Conservation (phyloP, 2,888 invertebrate genomes). For the Ypsolopha sequella region DNA sequence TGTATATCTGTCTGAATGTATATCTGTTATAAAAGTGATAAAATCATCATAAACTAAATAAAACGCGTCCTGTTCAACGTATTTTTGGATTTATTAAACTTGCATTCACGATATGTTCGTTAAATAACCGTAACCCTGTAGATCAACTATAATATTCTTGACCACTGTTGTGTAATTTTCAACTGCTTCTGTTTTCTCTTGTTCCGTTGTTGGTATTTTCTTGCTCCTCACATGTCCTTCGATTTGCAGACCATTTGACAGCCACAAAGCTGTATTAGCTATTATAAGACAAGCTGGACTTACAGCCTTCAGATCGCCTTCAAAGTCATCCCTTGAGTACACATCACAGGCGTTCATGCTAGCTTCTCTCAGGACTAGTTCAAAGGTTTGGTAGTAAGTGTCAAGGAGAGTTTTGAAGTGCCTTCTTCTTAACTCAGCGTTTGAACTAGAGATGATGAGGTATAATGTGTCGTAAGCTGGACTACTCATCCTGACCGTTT, state of each 20-base stretch:
- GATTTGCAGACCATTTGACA: slow-evolving; percentile 45
- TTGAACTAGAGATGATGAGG: slow-evolving; percentile 43
- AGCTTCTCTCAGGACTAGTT: slow-evolving; percentile 17
- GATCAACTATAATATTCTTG: slow-evolving; percentile 41
- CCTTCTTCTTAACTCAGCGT: slow-evolving; percentile 23
- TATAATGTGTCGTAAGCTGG: slow-evolving; percentile 49
- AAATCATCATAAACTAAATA: too few relatives aligned
- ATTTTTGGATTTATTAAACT: too few relatives aligned
- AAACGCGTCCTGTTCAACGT: too few relatives aligned
- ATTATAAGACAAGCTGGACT: slow-evolving; percentile 46
- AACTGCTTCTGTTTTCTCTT: slow-evolving; percentile 30
- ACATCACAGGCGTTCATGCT: slow-evolving; percentile 20
- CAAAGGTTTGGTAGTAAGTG: slow-evolving; percentile 36
- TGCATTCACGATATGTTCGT: neutral
- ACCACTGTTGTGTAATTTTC: slow-evolving; percentile 33
- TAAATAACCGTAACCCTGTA: slow-evolving; percentile 32
- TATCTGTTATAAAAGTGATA: too few relatives aligned
- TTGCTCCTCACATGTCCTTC: slow-evolving; percentile 57
- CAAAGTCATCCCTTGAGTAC: slow-evolving; percentile 34
- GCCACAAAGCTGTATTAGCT: slow-evolving; percentile 53
- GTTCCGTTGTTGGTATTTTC: slow-evolving; percentile 22
- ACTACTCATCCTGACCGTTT: slow-evolving; percentile 40
- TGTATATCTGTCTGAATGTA: too few relatives aligned
- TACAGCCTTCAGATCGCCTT: slow-evolving; percentile 37
- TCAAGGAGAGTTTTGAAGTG: slow-evolving; percentile 31